These are phyloP conservation scores for Aelia acuminata DNA, from an alignment of 2,888 invertebrate genomes.

Conservation along the genomic window DNA sequence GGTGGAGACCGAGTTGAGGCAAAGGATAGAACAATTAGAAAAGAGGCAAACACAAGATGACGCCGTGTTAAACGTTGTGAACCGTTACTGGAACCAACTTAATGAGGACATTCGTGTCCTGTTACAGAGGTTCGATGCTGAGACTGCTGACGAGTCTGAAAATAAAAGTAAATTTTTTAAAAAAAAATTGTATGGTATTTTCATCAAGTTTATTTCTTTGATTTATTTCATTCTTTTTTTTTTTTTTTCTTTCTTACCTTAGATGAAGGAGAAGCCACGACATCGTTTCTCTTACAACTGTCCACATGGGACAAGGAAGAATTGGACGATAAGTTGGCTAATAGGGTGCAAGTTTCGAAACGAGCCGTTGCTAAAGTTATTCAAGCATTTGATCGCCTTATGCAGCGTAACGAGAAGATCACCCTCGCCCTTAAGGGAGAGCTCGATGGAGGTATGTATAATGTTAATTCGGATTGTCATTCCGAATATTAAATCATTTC, in stretches of 20 bases:
- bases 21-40: slow-evolving; percentile 92
- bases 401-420: slow-evolving; percentile 96
- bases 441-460: slow-evolving; percentile 76
- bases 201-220: not conserved
- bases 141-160: slow-evolving; percentile 96
- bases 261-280: slow-evolving; percentile 97
- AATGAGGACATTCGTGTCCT: slow-evolving; percentile 97
- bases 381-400: slow-evolving; percentile 94
- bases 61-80: slow-evolving; percentile 96
- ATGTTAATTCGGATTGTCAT: not conserved
- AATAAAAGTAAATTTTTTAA: slow-evolving; percentile 84
- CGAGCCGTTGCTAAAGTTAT: slow-evolving; percentile 96
- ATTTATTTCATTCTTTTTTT: not conserved
- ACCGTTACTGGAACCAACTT: slow-evolving; percentile 93
- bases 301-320: slow-evolving; percentile 99
- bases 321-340: slow-evolving; percentile 94
- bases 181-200: not conserved
- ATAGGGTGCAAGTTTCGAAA: slow-evolving; percentile 96
- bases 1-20: slow-evolving; percentile 88
- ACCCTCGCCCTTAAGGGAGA: slow-evolving; percentile 89
- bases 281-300: slow-evolving; percentile 93
- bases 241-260: not conserved
- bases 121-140: slow-evolving; percentile 95
- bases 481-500: not conserved
- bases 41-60: slow-evolving; percentile 97